Conservation (phyloP, 2,888 invertebrate genomes). For the Temnothorax ravouxi region DNA sequence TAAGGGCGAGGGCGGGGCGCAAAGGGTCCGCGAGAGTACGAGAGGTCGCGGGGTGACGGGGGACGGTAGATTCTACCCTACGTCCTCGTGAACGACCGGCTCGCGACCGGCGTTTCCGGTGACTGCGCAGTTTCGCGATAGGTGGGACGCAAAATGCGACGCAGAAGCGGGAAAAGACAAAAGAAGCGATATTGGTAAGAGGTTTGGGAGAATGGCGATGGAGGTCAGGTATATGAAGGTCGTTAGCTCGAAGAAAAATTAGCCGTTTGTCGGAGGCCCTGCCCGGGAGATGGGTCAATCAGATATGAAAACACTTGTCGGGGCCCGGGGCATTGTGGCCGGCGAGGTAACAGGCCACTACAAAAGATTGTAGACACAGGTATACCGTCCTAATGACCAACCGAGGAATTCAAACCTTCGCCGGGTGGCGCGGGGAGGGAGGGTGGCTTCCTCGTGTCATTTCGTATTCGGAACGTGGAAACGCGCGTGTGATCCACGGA, state of each 20-base stretch:
- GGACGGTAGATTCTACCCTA: not conserved
- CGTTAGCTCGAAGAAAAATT: conserved; percentile 83
- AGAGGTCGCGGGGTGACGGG: not conserved
- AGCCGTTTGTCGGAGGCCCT: conserved; percentile 78
- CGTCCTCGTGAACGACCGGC: not conserved
- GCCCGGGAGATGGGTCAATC: conserved; percentile 83
- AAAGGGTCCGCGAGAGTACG: not conserved
- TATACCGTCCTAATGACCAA: conserved; percentile 82
- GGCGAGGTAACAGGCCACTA: conserved; percentile 77
- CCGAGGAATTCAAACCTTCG: conserved; percentile 75
- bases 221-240: conserved; percentile 79
- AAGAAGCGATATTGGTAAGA: conserved; percentile 51
- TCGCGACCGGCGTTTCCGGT: conserved; percentile 45
- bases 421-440: conserved; percentile 28
- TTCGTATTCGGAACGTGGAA: conserved; percentile 18
- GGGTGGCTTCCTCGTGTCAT: conserved; percentile 58
- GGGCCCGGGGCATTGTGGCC: conserved; percentile 78
- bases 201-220: not conserved
- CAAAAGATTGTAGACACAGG: conserved; percentile 81
- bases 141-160: conserved; percentile 16
- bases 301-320: conserved; percentile 84
- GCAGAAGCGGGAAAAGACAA: conserved; percentile 59
- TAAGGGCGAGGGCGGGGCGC: conserved; percentile 1
- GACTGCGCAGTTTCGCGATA: conserved; percentile 44
- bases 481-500: conserved; percentile 15